Conservation (phyloP, 2,888 invertebrate genomes). For the Clusia tigrina region DNA sequence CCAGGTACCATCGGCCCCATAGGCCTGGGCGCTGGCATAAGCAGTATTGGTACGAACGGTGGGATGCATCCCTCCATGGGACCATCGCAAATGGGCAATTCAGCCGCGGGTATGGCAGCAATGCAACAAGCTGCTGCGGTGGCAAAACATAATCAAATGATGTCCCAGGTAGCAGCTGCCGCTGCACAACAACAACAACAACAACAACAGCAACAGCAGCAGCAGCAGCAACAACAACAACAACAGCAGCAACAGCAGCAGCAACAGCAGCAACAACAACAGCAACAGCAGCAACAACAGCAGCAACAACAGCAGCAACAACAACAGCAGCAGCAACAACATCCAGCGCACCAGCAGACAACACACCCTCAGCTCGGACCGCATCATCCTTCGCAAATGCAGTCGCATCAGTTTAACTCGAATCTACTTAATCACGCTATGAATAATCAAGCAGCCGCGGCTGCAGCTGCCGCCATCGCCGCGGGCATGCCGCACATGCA, state of each 20-base stretch:
- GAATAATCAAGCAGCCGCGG: conserved; percentile 57
- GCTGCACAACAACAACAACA: conserved; percentile 64
- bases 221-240: conserved; percentile 67
- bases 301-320: conserved; percentile 67
- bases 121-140: conserved; percentile 61
- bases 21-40: conserved; percentile 63
- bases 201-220: conserved; percentile 62
- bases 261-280: conserved; percentile 66
- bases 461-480: conserved; percentile 51
- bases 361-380: conserved; percentile 65
- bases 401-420: conserved; percentile 62
- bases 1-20: conserved; percentile 63
- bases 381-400: conserved; percentile 68
- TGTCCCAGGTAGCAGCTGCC: conserved; percentile 61
- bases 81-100: conserved; percentile 45
- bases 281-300: conserved; percentile 65
- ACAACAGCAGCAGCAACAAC: conserved; percentile 59
- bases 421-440: conserved; percentile 62
- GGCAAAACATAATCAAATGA: conserved; percentile 61
- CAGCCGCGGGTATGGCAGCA: conserved; percentile 57
- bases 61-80: conserved; percentile 58
- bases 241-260: conserved; percentile 66
- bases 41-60: conserved; percentile 53
- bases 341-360: conserved; percentile 64
- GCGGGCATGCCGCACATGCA: conserved; percentile 59